Percentiles rank a stretch among this genome's conserved stretches.
phyloP scores from a whole-genome alignment of 2,888 invertebrate genomes.

The Lycaena phlaeas region DNA sequence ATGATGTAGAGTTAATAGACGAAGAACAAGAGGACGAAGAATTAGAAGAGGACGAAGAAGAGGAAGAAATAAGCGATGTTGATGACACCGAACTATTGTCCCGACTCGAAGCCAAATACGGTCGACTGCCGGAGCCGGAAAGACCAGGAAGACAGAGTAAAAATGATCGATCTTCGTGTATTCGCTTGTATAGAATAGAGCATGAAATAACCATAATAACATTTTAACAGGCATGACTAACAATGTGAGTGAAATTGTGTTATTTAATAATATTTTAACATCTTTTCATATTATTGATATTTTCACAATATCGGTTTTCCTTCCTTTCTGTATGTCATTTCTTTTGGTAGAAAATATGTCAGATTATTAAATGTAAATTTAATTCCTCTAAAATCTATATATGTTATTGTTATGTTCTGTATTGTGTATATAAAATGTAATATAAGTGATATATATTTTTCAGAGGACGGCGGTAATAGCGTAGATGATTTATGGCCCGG shows the following conservation, averaged over 20 bases:
- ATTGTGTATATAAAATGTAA: no score
- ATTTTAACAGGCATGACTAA: constrained; percentile 46
- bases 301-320: no score
- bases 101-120: constrained; percentile 82
- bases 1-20: constrained; percentile 61
- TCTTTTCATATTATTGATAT: no score
- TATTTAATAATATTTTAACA: background rate
- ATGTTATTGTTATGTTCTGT: no score
- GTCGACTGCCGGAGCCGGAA: constrained; percentile 74
- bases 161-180: constrained; percentile 24
- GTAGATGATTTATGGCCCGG: constrained; percentile 63
- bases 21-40: constrained; percentile 65
- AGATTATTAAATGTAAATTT: no score
- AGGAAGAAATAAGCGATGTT: constrained; percentile 74
- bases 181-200: constrained; percentile 10
- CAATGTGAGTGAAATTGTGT: constrained; percentile 49
- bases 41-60: constrained; percentile 59
- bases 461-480: constrained; percentile 62
- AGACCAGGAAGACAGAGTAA: constrained; percentile 67
- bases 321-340: no score
- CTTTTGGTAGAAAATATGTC: no score
- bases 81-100: constrained; percentile 80
- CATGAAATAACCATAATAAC: constrained; percentile 24
- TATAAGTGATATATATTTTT: no score
- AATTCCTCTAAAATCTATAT: no score